Conservation (phyloP, 2,888 invertebrate species). For the Sussaba pulchella region DNA sequence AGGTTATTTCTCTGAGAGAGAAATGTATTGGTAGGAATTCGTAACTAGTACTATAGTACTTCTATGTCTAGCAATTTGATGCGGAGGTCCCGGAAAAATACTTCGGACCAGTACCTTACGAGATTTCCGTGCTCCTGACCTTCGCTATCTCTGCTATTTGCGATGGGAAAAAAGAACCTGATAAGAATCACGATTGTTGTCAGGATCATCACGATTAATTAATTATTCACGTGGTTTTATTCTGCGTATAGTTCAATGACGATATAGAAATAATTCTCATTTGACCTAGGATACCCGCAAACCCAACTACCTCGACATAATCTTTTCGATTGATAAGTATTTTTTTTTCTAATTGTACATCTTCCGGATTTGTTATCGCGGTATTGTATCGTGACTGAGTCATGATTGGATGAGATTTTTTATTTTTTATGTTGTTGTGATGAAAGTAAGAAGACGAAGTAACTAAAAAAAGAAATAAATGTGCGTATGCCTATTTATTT, state of each 20-base stretch:
- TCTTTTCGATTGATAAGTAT: too few species aligned
- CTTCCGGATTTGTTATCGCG: background rate
- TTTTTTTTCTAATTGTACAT: background rate
- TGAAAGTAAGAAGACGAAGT: too few species aligned
- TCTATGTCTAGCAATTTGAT: background rate
- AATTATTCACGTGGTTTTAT: conserved; percentile 63
- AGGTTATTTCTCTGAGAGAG: background rate
- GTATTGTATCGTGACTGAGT: too few species aligned
- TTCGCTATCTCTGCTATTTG: conserved; percentile 52
- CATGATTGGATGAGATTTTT: background rate
- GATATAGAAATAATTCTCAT: conserved; percentile 44
- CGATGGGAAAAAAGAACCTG: conserved; percentile 57
- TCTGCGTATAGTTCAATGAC: conserved; percentile 49
- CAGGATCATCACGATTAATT: conserved; percentile 65
- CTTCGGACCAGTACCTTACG: conserved; percentile 31
- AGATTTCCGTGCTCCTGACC: conserved; percentile 58
- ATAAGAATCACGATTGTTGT: conserved; percentile 63
- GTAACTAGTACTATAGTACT: too few species aligned
- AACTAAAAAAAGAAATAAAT: too few species aligned
- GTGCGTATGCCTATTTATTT: too few species aligned
- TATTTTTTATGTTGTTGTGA: too few species aligned
- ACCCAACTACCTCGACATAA: background rate
- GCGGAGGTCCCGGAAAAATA: conserved; percentile 30
- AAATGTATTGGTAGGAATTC: too few species aligned
- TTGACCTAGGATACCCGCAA: background rate